phyloP scores from a whole-genome alignment of 1,140 invertebrate species.

The Drosophila quadrilineata region DNA sequence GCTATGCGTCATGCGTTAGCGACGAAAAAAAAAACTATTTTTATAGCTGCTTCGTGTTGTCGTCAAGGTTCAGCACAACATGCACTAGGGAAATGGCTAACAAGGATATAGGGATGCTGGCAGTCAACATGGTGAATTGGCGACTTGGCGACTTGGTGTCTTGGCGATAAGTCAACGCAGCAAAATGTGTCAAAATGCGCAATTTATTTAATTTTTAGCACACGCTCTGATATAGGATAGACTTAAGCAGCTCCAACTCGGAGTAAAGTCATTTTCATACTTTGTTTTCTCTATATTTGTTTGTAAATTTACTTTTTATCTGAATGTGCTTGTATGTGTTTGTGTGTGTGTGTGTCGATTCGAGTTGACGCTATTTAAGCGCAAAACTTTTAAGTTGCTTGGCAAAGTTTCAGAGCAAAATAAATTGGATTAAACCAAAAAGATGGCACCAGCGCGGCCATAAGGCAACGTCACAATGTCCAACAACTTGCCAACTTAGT shows the following conservation, averaged over 20 bases:
- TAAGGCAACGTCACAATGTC: slow-evolving; percentile 59
- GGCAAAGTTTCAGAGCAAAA: slow-evolving; percentile 64
- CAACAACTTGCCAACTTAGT: slow-evolving; percentile 67
- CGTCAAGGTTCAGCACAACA: slow-evolving; percentile 50
- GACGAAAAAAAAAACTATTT: slow-evolving; percentile 73
- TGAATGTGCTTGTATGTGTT: slow-evolving; percentile 19
- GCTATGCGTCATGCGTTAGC: slow-evolving; percentile 75
- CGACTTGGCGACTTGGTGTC: neutral
- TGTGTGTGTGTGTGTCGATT: slow-evolving; percentile 44
- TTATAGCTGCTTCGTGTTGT: slow-evolving; percentile 75
- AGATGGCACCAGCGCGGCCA: slow-evolving; percentile 71
- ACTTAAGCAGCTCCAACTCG: slow-evolving; percentile 33
- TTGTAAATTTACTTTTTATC: neutral
- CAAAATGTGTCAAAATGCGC: slow-evolving; percentile 79
- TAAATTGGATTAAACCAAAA: slow-evolving; percentile 80
- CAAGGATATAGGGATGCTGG: slow-evolving; percentile 42
- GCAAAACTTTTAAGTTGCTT: slow-evolving; percentile 75
- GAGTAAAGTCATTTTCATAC: slow-evolving; percentile 73
- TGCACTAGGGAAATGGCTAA: slow-evolving; percentile 40
- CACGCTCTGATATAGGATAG: slow-evolving; percentile 42
- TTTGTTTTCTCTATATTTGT: slow-evolving; percentile 33
- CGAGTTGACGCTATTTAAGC: slow-evolving; percentile 75
- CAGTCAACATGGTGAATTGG: neutral
- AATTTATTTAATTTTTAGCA: slow-evolving; percentile 77
- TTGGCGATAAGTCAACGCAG: slow-evolving; percentile 70